Base-by-base conservation (phyloP, 2,888 invertebrate species). In the Synergus gifuensis region DNA sequence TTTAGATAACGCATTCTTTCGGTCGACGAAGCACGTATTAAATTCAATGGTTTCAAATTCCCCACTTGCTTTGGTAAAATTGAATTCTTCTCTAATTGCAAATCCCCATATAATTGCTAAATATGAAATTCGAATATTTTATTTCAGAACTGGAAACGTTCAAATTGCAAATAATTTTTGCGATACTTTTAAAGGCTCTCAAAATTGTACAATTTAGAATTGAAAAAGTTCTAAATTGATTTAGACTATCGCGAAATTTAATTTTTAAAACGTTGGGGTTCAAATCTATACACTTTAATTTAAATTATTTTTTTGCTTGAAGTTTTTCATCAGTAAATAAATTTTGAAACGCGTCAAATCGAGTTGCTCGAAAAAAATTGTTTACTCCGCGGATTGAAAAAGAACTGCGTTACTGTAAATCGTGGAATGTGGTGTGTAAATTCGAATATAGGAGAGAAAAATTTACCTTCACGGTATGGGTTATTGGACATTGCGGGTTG, bases 1-100 rank as follows among this genome's bases (percentile, higher is more conserved):
- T 90, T 90, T 89, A 89, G 89, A 90, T 90, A 90, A 90, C 89
- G 88, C 73, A 73, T 73, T 73, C 73, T 73, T 73, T 73, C 49
- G 49, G 49, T 54, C 73, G 49, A 73, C 73, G 54, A 54, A 54
- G 73, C 73, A 73, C 73, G 49, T 73, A 73, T 73, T 49, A 73
- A 73, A 73, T 73, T 73, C 73, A 73, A 73, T 54, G 73, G 49
- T 73, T 40, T 69, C 22, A 69, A 69, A 69, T 69, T 69, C 67
- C 18, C 67, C n/a, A 46, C 46, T 46, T 69, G 22, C 67, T 46
- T 49, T 54, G 46, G 28, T n/a, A 73, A 73, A 73, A 73, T 73
- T 73, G 73, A 73, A 73, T 73, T 73, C 73, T 36, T 73, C 49
- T 7, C 11, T 73, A 36, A 73, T 73, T 73, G 22, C 73, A 36